Percentiles rank a stretch among this genome's conserved stretches.
Evolutionary conservation across 2,888 invertebrate genomes (phyloP).

Genomic region (Aproaerema taeniolella): DNA sequence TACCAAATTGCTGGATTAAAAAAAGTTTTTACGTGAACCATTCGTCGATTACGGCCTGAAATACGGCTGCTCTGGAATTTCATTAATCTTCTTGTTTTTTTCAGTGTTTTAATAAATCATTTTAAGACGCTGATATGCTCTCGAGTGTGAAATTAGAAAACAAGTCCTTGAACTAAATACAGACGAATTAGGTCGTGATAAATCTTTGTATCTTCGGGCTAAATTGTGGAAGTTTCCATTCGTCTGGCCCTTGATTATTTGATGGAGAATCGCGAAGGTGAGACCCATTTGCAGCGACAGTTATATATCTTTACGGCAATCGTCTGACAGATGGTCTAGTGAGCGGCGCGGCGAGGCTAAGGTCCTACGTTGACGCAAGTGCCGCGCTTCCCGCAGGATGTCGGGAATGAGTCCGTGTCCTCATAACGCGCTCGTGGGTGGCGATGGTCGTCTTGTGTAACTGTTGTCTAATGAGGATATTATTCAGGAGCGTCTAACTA

Average conservation of each 20-base stretch:
- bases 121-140: constrained; percentile 33
- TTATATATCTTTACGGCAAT: constrained; percentile 49
- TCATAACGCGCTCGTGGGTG: constrained; percentile 65
- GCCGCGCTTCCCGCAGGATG: constrained; percentile 69
- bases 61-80: too few relatives aligned
- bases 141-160: constrained; percentile 46
- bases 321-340: constrained; percentile 60
- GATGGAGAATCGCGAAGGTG: constrained; percentile 31
- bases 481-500: constrained; percentile 54
- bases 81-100: too few relatives aligned
- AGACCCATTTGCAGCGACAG: constrained; percentile 29
- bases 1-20: constrained; percentile 1
- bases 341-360: constrained; percentile 47
- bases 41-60: too few relatives aligned
- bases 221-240: constrained; percentile 20
- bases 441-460: constrained; percentile 55
- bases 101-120: constrained; percentile 25
- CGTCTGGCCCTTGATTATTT: constrained; percentile 29
- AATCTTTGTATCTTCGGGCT: too few relatives aligned
- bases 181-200: too few relatives aligned
- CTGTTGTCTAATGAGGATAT: constrained; percentile 61
- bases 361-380: constrained; percentile 67
- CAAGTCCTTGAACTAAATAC: constrained; percentile 33
- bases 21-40: not conserved
- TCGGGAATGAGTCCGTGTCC: constrained; percentile 74